Conservation (phyloP, 2,888 invertebrate species). For the Hydriomena furcata region DNA sequence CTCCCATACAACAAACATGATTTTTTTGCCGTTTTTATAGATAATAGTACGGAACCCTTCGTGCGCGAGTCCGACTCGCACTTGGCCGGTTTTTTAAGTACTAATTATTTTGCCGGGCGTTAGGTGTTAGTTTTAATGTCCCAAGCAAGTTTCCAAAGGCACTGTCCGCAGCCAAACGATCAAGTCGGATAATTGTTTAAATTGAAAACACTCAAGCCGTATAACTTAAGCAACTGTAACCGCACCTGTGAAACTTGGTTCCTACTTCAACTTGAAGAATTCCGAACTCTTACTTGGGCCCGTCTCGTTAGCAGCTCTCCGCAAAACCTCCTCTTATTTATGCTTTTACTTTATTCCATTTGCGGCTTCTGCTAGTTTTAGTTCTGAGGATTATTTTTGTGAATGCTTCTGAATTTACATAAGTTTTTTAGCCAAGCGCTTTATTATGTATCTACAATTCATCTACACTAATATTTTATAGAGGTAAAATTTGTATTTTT, state of each 20-base stretch:
- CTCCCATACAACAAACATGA: too few species aligned
- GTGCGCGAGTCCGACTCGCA: too few species aligned
- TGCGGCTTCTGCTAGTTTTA: constrained; percentile 45
- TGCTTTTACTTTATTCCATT: constrained; percentile 75
- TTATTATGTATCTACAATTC: too few species aligned
- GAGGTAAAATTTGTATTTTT: too few species aligned
- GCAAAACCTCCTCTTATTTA: constrained; percentile 78
- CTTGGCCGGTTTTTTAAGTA: too few species aligned
- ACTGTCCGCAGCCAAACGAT: constrained; percentile 18
- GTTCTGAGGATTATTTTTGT: constrained; percentile 29
- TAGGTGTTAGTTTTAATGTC: background rate
- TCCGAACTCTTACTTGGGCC: constrained; percentile 52
- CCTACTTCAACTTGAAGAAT: constrained; percentile 49
- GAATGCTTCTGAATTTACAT: too few species aligned
- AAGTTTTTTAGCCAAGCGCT: too few species aligned
- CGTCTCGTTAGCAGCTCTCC: constrained; percentile 74
- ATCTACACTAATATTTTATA: too few species aligned
- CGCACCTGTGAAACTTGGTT: constrained; percentile 63
- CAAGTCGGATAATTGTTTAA: constrained; percentile 55
- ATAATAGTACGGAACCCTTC: too few species aligned
- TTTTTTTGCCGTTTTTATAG: too few species aligned
- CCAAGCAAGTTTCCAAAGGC: background rate
- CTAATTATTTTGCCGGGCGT: too few species aligned
- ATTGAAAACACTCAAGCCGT: constrained; percentile 53
- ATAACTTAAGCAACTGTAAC: constrained; percentile 49